Conservation (phyloP, 2,113 vertebrate species). For the Mungos mungo region DNA sequence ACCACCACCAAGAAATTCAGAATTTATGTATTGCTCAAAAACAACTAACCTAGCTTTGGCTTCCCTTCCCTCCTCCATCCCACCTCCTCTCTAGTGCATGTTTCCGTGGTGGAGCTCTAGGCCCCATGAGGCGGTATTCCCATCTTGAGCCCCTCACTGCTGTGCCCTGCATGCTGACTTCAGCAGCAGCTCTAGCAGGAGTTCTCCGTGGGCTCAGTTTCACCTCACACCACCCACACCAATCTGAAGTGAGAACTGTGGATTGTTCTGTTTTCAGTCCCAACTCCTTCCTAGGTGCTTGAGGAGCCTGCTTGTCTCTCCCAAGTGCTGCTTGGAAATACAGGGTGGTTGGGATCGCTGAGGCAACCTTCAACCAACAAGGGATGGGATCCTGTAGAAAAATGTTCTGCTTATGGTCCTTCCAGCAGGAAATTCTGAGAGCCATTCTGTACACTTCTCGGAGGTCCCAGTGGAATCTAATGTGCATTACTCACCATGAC, state of each 20-base stretch:
- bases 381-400: not conserved
- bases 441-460: not conserved
- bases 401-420: not conserved
- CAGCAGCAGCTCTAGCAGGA: not conserved
- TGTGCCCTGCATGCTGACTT: too few relatives aligned
- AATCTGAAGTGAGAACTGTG: not conserved
- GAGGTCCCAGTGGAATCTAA: not conserved
- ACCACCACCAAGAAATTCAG: not conserved
- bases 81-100: not conserved
- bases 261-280: not conserved
- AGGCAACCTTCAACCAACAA: not conserved
- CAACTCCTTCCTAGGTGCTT: not conserved
- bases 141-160: not conserved
- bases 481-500: not conserved
- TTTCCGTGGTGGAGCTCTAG: not conserved
- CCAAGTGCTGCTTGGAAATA: not conserved
- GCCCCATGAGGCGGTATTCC: not conserved
- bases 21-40: not conserved
- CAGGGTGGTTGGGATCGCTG: not conserved
- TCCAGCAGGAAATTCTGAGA: not conserved
- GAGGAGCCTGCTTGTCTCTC: not conserved
- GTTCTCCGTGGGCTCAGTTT: not conserved
- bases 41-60: not conserved
- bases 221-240: not conserved
- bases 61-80: not conserved